These are phyloP conservation scores for Pteronotus mesoamericanus DNA, from an alignment of 2,797 vertebrate genomes.

Conservation along the genomic window DNA sequence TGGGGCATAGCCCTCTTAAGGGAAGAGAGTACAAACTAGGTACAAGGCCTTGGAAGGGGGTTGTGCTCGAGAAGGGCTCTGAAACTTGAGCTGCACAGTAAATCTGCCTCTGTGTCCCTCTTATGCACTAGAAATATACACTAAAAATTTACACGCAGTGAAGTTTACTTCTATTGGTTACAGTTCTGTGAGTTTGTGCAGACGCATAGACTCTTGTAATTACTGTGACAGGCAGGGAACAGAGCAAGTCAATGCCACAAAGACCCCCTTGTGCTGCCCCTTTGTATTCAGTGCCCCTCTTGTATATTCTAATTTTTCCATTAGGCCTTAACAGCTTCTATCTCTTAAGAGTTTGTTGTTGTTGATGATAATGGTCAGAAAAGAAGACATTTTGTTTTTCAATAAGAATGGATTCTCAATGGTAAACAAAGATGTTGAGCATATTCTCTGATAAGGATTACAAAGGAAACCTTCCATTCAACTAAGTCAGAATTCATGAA, in stretches of 20 bases:
- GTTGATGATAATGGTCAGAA: neutral
- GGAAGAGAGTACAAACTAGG: neutral
- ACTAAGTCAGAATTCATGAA: slow-evolving; percentile 19
- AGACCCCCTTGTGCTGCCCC: neutral
- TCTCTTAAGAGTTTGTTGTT: neutral
- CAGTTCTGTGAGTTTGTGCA: neutral
- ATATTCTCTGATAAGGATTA: slow-evolving; percentile 14
- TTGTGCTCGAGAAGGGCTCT: neutral
- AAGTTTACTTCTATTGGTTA: neutral
- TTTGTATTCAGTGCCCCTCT: neutral
- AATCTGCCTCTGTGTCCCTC: neutral
- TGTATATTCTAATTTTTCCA: neutral
- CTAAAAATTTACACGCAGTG: neutral
- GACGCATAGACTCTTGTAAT: neutral
- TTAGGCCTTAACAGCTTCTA: neutral
- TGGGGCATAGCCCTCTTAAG: neutral
- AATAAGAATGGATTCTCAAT: neutral
- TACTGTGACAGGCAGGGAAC: neutral
- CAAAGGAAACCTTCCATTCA: neutral
- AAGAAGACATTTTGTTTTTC: neutral
- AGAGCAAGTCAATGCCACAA: neutral
- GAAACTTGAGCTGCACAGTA: neutral
- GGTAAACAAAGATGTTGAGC: neutral
- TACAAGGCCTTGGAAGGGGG: neutral
- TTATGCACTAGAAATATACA: neutral